phyloP scores from a whole-genome alignment of 2,113 vertebrate species.

The Ellobius talpinus region DNA sequence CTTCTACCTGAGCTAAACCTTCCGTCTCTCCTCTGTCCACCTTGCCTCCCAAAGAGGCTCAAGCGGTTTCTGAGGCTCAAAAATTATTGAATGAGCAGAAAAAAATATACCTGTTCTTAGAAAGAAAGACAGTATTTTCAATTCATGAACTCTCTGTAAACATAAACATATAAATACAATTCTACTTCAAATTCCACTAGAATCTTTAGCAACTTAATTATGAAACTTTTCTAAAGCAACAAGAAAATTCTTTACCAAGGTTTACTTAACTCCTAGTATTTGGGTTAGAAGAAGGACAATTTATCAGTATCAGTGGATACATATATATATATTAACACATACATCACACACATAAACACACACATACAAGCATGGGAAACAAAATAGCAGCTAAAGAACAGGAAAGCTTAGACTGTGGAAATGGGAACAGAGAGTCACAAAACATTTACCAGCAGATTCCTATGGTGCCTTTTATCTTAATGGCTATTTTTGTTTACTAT shows the following conservation, averaged over 20 bases:
- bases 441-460: background rate
- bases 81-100: background rate
- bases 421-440: background rate
- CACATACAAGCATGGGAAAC: background rate
- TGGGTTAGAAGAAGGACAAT: background rate
- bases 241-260: background rate
- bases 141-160: background rate
- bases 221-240: background rate
- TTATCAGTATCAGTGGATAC: background rate
- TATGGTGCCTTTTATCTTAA: background rate
- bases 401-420: background rate
- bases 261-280: background rate
- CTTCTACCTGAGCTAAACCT: constrained; percentile 39
- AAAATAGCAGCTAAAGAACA: background rate
- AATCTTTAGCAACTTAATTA: background rate
- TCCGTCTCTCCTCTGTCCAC: background rate
- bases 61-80: constrained; percentile 17
- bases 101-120: constrained; percentile 35
- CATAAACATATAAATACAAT: background rate
- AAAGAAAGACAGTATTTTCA: constrained; percentile 21
- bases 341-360: too few relatives aligned
- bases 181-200: background rate
- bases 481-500: background rate
- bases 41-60: background rate
- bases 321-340: background rate